phyloP scores from a whole-genome alignment of 2,888 invertebrate species.

The Macroteleia sp. region DNA sequence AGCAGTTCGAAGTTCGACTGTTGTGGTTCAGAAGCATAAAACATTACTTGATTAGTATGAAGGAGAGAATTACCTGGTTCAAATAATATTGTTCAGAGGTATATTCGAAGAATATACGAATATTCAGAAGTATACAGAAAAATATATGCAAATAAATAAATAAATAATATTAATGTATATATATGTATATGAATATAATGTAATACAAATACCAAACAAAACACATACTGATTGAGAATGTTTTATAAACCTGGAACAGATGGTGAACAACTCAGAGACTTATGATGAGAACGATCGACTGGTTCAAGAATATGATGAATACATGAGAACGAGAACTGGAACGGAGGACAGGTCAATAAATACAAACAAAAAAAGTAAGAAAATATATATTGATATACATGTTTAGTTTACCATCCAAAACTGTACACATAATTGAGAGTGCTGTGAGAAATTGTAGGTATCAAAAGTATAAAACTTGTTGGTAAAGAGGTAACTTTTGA shows the following conservation, averaged over 20 bases:
- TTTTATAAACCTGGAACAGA: constrained; percentile 47
- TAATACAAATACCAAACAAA: no score
- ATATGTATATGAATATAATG: no score
- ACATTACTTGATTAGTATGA: constrained; percentile 36
- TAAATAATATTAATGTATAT: background rate
- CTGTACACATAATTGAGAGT: constrained; percentile 5
- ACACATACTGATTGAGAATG: constrained; percentile 35
- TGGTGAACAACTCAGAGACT: constrained; percentile 36
- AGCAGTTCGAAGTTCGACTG: no score
- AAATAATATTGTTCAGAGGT: background rate
- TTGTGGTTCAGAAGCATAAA: constrained; percentile 47
- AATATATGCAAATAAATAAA: no score
- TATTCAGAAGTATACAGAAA: background rate
- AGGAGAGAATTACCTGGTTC: constrained; percentile 11
- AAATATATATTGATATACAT: no score
- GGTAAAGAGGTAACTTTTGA: constrained; percentile 8
- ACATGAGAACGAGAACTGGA: constrained; percentile 30
- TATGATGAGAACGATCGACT: background rate
- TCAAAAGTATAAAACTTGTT: background rate
- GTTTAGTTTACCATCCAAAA: background rate
- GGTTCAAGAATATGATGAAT: constrained; percentile 23
- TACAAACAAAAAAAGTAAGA: constrained; percentile 20
- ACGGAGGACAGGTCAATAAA: background rate
- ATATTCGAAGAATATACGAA: background rate
- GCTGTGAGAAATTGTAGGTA: background rate